A percentile compares a stretch with the other conserved stretches of the same genome.
These are phyloP conservation scores for Chaetorhynchus papuensis DNA, from an alignment of 2,113 vertebrate genomes.

Conservation along the genomic window DNA sequence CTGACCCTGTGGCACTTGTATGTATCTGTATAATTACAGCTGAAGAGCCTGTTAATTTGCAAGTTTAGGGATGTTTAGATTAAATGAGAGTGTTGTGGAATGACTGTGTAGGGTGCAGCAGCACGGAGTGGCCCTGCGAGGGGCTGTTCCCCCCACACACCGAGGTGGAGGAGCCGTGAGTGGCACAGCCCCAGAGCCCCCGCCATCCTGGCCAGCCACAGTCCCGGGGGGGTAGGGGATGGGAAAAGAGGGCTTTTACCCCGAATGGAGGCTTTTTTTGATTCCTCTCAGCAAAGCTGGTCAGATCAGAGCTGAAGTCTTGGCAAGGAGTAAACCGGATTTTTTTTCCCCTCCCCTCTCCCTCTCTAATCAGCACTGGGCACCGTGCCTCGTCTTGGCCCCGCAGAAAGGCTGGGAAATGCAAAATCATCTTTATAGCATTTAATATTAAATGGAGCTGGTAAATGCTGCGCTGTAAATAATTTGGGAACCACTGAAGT, in stretches of 20 bases:
- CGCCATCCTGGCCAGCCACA: neutral
- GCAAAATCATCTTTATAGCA: neutral
- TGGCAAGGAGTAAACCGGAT: conserved; percentile 3
- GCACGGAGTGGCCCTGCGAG: neutral
- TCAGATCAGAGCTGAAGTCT: conserved; percentile 5
- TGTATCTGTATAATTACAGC: conserved; percentile 57
- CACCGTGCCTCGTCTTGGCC: neutral
- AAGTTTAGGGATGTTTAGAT: conserved; percentile 53
- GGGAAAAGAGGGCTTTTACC: neutral
- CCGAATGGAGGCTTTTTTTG: neutral
- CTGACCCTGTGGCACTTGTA: conserved; percentile 51
- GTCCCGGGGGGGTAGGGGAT: neutral
- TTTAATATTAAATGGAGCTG: neutral
- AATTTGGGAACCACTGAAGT: neutral
- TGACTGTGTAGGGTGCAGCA: conserved; percentile 12
- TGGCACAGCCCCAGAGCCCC: neutral
- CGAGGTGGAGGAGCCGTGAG: neutral
- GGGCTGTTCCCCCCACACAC: neutral
- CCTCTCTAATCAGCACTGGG: neutral
- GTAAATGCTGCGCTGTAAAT: neutral
- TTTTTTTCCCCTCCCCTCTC: neutral
- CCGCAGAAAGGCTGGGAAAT: neutral
- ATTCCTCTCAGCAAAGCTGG: neutral
- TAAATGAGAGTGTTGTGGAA: conserved; percentile 35
- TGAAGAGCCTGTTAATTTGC: conserved; percentile 56